Conservation (phyloP, 2,797 vertebrate species). For the Cuniculus paca region DNA sequence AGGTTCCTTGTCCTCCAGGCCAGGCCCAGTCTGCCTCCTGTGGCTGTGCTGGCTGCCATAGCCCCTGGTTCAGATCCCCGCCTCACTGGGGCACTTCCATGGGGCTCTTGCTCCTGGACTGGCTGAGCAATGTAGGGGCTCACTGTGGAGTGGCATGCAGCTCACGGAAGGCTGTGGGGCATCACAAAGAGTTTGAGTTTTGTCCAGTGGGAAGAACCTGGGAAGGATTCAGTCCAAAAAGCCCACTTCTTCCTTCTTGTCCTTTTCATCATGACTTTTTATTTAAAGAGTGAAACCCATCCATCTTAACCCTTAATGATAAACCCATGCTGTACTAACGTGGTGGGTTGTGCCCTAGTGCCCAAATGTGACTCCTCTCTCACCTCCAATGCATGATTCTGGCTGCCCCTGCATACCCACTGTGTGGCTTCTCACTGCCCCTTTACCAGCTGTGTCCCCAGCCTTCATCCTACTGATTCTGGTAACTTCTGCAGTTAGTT, state of each 20-base stretch:
- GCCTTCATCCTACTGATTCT: neutral
- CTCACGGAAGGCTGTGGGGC: neutral
- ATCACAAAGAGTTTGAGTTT: neutral
- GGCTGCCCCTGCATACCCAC: neutral
- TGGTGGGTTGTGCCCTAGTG: accelerated
- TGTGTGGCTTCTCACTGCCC: neutral
- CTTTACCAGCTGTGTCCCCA: neutral
- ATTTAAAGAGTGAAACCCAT: neutral
- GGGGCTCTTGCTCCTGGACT: neutral
- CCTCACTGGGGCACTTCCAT: neutral
- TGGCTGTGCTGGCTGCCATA: neutral
- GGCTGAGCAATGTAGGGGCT: neutral
- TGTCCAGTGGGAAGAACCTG: neutral
- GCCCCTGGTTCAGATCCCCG: neutral
- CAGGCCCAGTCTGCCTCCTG: neutral
- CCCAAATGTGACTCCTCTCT: accelerated
- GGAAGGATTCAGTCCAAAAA: neutral
- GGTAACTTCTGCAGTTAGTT: neutral
- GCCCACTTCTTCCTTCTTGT: neutral
- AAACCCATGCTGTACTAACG: neutral
- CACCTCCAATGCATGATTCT: neutral
- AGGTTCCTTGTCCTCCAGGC: neutral
- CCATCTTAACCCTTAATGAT: neutral
- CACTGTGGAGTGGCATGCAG: neutral
- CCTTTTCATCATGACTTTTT: neutral